Evolutionary conservation across 2,888 invertebrate species (phyloP), one percentile per base, ranked within the genome.

Genomic region (Rhagonycha fulva): DNA sequence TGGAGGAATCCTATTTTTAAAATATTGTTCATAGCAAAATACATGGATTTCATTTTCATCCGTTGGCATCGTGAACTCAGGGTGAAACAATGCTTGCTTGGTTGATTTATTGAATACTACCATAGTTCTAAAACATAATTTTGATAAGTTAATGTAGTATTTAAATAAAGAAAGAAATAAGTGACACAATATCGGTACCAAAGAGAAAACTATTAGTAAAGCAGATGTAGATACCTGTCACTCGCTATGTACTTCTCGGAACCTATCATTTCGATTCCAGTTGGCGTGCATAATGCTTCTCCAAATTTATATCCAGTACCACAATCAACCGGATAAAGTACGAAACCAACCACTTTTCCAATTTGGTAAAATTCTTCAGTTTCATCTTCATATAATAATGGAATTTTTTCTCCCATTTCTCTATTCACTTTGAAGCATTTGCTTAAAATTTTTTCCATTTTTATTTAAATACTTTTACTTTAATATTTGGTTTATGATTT

Each of bases 311-410:
- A 47, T 47, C 47, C 47, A 7, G 1, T n/a, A 47, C 47, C 47
- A n/a, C 47, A 47, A 47, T 47, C 47, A 2, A 47, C n/a, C 7
- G n/a, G n/a, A 47, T 47, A 47, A 47, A 47, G 5, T 47, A 47
- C n/a, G n/a, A 47, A 47, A 4, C 7, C 0, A 0, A 7, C 7
- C 7, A 47, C n/a, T n/a, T 1, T 47, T 47, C 47, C 47, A 3
- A 47, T n/a, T 1, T 2, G 0, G n/a, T 7, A 0, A 47, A 47
- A 47, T 47, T n/a, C 47, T n/a, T n/a, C 7, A 1, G 7, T 0
- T 0, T n/a, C n/a, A 2, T 7, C 0, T n/a, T n/a, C n/a, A n/a
- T 7, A 0, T n/a, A 47, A 47, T 47, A 9, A n/a, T 47, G 47
- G 47, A 5, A 0, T n/a, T 9, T n/a, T n/a, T 2, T 47, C 47